A percentile compares a stretch with the other conserved stretches of the same genome.
These are phyloP conservation scores for Poecilia velifera DNA, from an alignment of 2,797 vertebrate genomes.

Conservation along the genomic window DNA sequence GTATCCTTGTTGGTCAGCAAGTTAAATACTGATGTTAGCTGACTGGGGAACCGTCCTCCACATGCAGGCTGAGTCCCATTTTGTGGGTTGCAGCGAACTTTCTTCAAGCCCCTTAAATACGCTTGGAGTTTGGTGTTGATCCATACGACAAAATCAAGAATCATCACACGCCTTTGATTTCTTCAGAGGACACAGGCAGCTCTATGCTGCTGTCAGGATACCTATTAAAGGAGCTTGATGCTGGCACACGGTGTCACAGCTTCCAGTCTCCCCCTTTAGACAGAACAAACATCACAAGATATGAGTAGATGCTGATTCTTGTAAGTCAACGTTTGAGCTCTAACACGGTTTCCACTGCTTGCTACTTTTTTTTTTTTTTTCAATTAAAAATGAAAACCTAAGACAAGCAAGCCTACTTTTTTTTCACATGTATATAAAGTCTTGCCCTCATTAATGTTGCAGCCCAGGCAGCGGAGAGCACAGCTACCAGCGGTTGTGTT, in stretches of 20 bases:
- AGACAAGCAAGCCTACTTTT: constrained; percentile 29
- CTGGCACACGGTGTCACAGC: constrained; percentile 27
- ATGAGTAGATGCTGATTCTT: constrained; percentile 12
- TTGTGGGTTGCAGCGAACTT: not conserved
- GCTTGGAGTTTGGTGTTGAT: not conserved
- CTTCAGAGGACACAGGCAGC: constrained; percentile 1
- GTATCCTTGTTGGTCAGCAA: not conserved
- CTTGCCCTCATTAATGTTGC: constrained; percentile 30
- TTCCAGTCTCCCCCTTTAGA: not conserved
- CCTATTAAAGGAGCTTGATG: constrained; percentile 30
- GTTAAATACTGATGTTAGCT: not conserved
- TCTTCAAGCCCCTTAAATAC: not conserved
- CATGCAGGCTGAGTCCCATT: not conserved
- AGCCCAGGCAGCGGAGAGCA: constrained; percentile 21
- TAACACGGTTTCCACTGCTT: not conserved
- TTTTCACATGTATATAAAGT: not conserved
- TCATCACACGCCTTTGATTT: not conserved
- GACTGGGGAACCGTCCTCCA: not conserved
- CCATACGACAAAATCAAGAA: not conserved
- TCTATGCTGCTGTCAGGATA: constrained; percentile 34
- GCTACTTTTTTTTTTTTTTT: not conserved
- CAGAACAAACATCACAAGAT: constrained; percentile 9
- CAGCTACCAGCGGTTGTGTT: constrained; percentile 12
- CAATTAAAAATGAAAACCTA: not conserved
- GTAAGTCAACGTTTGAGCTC: constrained; percentile 8